phyloP scores from a whole-genome alignment of 2,797 vertebrate genomes.

The Coregonus suidteri region DNA sequence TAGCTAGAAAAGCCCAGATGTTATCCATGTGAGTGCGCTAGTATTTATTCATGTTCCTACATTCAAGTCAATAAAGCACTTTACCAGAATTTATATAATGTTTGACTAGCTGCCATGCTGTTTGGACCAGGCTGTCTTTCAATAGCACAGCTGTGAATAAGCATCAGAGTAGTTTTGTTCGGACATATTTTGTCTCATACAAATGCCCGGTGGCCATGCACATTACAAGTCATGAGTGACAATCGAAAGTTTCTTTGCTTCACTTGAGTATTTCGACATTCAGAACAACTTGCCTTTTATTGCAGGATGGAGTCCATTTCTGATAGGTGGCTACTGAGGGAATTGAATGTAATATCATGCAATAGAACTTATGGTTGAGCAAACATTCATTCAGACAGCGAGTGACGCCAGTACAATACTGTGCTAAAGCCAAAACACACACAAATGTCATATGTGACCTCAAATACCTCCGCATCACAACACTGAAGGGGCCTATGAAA shows the following conservation, averaged over 20 bases:
- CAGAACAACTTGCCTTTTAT: conserved; percentile 77
- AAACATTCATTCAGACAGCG: neutral
- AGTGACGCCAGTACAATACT: neutral
- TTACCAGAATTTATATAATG: neutral
- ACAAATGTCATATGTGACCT: neutral
- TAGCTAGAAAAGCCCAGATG: neutral
- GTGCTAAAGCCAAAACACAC: neutral
- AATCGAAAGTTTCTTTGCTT: neutral
- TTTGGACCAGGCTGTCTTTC: no score
- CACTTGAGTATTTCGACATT: neutral
- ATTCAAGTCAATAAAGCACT: neutral
- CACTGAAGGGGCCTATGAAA: no score
- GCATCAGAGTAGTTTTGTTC: neutral
- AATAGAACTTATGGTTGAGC: neutral
- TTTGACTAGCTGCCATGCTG: neutral
- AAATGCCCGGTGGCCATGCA: neutral
- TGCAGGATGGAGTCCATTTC: conserved; percentile 82
- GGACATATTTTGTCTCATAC: neutral
- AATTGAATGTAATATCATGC: neutral
- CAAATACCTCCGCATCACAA: neutral
- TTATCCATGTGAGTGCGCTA: neutral
- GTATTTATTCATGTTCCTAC: neutral
- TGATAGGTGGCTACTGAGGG: conserved; percentile 67
- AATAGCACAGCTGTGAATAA: neutral
- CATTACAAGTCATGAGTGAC: neutral